Conservation (phyloP, 2,113 vertebrate genomes). For the Dunckerocampus dactyliophorus region DNA sequence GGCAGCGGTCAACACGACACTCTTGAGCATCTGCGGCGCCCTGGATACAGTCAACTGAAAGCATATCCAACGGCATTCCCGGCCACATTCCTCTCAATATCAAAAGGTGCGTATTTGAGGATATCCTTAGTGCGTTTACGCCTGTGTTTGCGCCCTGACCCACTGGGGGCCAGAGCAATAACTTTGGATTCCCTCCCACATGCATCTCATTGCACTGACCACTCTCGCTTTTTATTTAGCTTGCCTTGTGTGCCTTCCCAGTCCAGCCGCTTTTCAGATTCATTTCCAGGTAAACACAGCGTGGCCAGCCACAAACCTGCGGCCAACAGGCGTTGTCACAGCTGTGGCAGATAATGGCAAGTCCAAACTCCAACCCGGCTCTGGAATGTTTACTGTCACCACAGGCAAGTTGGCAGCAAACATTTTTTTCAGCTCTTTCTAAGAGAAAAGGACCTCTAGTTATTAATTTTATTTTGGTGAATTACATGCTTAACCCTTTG, state of each 20-base stretch:
- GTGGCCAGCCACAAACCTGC: slow-evolving; percentile 71
- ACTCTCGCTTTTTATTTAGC: slow-evolving; percentile 70
- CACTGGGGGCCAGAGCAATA: slow-evolving; percentile 70
- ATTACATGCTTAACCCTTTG: slow-evolving; percentile 70
- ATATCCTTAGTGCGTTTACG: slow-evolving; percentile 74
- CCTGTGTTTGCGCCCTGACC: slow-evolving; percentile 74
- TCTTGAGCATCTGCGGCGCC: slow-evolving; percentile 62
- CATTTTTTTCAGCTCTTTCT: slow-evolving; percentile 76
- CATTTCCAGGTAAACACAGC: slow-evolving; percentile 87
- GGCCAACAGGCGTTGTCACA: slow-evolving; percentile 79
- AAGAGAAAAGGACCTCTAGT: slow-evolving; percentile 65
- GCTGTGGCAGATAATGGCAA: slow-evolving; percentile 79
- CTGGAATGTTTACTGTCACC: slow-evolving; percentile 90
- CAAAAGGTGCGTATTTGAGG: slow-evolving; percentile 78
- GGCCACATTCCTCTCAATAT: slow-evolving; percentile 67
- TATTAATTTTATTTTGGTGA: slow-evolving; percentile 74
- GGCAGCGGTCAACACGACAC: slow-evolving; percentile 54
- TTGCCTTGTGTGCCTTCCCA: slow-evolving; percentile 74
- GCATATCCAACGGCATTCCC: slow-evolving; percentile 63
- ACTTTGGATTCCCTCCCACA: slow-evolving; percentile 69
- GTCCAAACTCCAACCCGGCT: slow-evolving; percentile 72
- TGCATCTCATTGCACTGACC: slow-evolving; percentile 65
- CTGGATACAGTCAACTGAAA: slow-evolving; percentile 74
- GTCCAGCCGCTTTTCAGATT: slow-evolving; percentile 81
- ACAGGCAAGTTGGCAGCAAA: slow-evolving; percentile 82